Conservation (phyloP, 2,888 invertebrate species). For the Rhamnusium bicolor region DNA sequence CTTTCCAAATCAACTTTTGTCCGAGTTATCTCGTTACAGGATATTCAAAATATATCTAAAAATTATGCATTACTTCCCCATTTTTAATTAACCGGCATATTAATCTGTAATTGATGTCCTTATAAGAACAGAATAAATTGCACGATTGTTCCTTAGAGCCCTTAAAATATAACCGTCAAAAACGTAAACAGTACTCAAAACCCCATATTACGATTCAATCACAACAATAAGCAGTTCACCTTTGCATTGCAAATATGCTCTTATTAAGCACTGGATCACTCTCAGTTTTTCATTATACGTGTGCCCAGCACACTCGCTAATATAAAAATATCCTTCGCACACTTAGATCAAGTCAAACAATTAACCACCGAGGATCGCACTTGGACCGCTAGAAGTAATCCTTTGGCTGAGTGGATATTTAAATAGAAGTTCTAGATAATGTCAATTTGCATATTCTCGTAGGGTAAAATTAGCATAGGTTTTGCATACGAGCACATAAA, state of each 20-base stretch:
- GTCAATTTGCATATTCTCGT: slow-evolving; percentile 48
- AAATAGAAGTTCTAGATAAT: slow-evolving; percentile 43
- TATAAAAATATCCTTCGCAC: slow-evolving; percentile 35
- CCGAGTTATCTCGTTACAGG: no score
- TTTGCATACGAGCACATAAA: slow-evolving; percentile 52
- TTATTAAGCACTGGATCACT: slow-evolving; percentile 39
- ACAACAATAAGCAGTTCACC: slow-evolving; percentile 40
- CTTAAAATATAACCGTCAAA: slow-evolving; percentile 13
- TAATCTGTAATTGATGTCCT: neutral
- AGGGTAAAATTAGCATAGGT: slow-evolving; percentile 54
- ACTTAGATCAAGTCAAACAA: slow-evolving; percentile 34
- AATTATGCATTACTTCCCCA: no score
- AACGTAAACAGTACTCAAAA: slow-evolving; percentile 28
- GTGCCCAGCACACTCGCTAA: slow-evolving; percentile 37
- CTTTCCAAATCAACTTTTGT: no score
- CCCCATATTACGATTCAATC: slow-evolving; percentile 35
- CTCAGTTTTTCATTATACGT: slow-evolving; percentile 33
- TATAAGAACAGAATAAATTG: neutral
- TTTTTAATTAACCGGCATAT: no score
- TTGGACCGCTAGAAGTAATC: neutral
- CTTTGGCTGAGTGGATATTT: slow-evolving; percentile 39
- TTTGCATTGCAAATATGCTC: slow-evolving; percentile 35
- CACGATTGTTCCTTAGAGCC: slow-evolving; percentile 1
- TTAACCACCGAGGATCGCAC: neutral
- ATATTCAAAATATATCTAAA: no score